A percentile compares a stretch with the other conserved stretches of the same genome.
These are phyloP conservation scores for Tetrao urogallus DNA, from an alignment of 2,113 vertebrate genomes.

Conservation along the genomic window DNA sequence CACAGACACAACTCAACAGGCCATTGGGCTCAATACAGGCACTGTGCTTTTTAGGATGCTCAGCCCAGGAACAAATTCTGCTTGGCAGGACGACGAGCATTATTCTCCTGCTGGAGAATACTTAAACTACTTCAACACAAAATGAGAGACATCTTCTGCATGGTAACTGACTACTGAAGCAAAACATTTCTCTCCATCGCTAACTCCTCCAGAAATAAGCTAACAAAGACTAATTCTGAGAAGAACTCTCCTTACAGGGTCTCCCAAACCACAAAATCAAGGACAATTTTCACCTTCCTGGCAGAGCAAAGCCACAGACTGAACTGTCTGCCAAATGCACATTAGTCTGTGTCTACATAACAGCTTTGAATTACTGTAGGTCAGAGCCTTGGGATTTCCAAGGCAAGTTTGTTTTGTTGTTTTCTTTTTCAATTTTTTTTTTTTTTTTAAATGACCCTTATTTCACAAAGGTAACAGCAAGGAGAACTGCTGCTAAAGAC, in stretches of 20 bases:
- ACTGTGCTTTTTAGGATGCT: not conserved
- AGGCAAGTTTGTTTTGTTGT: fast-evolving
- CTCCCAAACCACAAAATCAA: not conserved
- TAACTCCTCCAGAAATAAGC: not conserved
- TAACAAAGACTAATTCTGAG: not conserved
- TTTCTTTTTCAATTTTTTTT: not conserved
- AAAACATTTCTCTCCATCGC: not conserved
- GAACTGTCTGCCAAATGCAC: not conserved
- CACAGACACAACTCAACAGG: fast-evolving
- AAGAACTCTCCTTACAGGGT: fast-evolving
- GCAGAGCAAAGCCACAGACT: not conserved
- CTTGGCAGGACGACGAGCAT: fast-evolving
- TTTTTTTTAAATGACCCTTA: not conserved
- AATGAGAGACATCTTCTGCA: not conserved
- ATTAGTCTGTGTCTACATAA: not conserved
- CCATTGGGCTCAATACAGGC: not conserved
- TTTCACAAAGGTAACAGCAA: fast-evolving
- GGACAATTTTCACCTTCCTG: not conserved
- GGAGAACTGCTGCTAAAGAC: not conserved
- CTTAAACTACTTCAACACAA: fast-evolving
- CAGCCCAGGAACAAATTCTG: not conserved
- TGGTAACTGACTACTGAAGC: not conserved
- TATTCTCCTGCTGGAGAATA: not conserved
- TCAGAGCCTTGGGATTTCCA: not conserved
- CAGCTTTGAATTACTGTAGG: not conserved